A percentile compares a stretch with the other conserved stretches of the same genome.
Conservation (phyloP, 2,113 vertebrate species). For the Struthidea cinerea region DNA sequence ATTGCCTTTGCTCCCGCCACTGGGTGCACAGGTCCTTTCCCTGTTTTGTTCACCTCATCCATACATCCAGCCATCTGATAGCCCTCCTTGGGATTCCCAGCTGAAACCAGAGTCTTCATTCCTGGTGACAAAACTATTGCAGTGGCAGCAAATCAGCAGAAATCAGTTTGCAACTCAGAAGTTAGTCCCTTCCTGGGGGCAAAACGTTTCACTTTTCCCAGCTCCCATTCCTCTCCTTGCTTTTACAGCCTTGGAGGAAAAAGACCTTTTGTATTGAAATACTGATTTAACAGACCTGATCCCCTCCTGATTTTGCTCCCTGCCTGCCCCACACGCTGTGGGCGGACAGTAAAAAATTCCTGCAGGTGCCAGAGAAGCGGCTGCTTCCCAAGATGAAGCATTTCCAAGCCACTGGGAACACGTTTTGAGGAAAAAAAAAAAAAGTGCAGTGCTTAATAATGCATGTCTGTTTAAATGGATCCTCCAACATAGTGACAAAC, state of each 20-base stretch:
- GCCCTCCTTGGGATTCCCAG: background rate
- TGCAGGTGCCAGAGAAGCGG: fast-evolving
- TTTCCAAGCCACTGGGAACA: background rate
- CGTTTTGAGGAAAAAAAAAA: background rate
- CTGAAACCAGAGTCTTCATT: background rate
- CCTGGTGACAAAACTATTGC: background rate
- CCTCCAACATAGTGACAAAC: background rate
- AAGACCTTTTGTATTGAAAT: background rate
- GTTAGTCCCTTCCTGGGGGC: background rate
- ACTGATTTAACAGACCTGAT: background rate
- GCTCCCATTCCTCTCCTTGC: background rate
- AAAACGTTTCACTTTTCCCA: background rate
- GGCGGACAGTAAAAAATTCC: background rate
- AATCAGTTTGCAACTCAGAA: background rate
- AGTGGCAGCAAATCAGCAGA: background rate
- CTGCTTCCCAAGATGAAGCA: background rate
- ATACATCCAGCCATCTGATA: too few species aligned
- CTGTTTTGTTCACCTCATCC: background rate
- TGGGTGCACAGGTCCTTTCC: background rate
- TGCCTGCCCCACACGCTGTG: background rate
- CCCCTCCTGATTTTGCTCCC: background rate
- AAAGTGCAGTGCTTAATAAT: background rate
- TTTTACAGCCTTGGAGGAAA: background rate
- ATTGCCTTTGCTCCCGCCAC: background rate
- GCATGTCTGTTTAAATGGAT: background rate